Evolutionary conservation across 2,113 vertebrate genomes (phyloP), one percentile per base, ranked within the genome.

Genomic region (Bufo bufo): DNA sequence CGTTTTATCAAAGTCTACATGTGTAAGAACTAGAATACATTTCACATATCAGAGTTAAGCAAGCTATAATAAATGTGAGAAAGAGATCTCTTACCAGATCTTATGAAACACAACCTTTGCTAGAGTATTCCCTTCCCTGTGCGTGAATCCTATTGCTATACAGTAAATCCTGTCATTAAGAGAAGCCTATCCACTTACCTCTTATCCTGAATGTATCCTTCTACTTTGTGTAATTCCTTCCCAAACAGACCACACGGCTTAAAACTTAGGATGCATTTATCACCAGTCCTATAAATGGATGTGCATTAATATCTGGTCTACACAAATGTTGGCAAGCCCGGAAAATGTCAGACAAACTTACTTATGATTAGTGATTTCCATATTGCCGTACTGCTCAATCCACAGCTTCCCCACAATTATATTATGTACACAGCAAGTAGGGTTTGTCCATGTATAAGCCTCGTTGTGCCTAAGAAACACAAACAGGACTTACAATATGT

Each of bases 281-380:
- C 98, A 1, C 97, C 97, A 7, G 98, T 99, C 95, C 98, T 99
- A 90, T 82, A 84, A 91, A 91, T 85, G 43, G 52, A 77, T 75
- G 17, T 19, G 49, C 4, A 61, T 61, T 58, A 61, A 12, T 92
- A 85, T 92, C 3, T 75, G 84, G 8, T 56, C 33, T 79, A 66
- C 10, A 45, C n/a, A 54, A 0, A 65, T 78, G 23, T 50, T 88
- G 33, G 20, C 3, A 72, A n/a, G 0, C 17, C 4, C 33, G 4
- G 1, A 23, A 17, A 23, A n/a, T 33, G 65, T 23, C 49, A n/a
- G 0, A 69, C 3, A 11, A 59, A 65, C 91, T 96, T 97, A 99
- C 98, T 96, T 99, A 93, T 99, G 97, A 92, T 99, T 99, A 72
- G 96, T 95, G 91, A 99, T 99, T 92, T 99, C 98, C 93, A 99